phyloP scores from a whole-genome alignment of 2,888 invertebrate species.

The Tineola bisselliella region DNA sequence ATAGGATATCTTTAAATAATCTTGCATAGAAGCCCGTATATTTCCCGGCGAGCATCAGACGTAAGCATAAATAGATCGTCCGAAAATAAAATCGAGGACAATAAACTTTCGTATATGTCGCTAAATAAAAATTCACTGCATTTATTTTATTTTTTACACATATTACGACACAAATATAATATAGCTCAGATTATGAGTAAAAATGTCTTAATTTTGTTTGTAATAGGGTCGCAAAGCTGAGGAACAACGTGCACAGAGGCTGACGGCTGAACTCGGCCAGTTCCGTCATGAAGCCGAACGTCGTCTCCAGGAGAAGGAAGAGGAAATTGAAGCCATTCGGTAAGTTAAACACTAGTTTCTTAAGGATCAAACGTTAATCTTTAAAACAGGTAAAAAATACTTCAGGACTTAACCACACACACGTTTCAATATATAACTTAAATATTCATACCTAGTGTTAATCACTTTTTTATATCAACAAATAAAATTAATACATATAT shows the following conservation, averaged over 20 bases:
- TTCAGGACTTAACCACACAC: too few relatives aligned
- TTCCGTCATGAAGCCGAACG: slow-evolving; percentile 98
- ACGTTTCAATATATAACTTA: too few relatives aligned
- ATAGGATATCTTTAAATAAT: background rate
- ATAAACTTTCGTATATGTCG: slow-evolving; percentile 12
- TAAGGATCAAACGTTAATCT: too few relatives aligned
- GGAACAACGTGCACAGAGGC: slow-evolving; percentile 93
- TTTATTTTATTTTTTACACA: too few relatives aligned
- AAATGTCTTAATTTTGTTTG: too few relatives aligned
- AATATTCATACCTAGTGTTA: too few relatives aligned
- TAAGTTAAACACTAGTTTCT: slow-evolving; percentile 57
- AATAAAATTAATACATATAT: too few relatives aligned
- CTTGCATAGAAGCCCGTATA: slow-evolving; percentile 11
- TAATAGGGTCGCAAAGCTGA: slow-evolving; percentile 92
- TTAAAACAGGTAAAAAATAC: too few relatives aligned
- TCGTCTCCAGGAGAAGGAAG: slow-evolving; percentile 97
- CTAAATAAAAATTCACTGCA: too few relatives aligned
- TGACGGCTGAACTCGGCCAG: slow-evolving; percentile 91
- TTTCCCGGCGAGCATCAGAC: slow-evolving; percentile 15
- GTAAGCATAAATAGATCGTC: slow-evolving; percentile 7
- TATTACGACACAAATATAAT: too few relatives aligned
- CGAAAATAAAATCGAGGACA: slow-evolving; percentile 15
- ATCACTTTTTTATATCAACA: too few relatives aligned
- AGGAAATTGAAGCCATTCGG: slow-evolving; percentile 98
- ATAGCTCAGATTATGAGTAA: too few relatives aligned